Evolutionary conservation across 2,797 vertebrate genomes (phyloP).

Genomic region (Oreochromis mossambicus): DNA sequence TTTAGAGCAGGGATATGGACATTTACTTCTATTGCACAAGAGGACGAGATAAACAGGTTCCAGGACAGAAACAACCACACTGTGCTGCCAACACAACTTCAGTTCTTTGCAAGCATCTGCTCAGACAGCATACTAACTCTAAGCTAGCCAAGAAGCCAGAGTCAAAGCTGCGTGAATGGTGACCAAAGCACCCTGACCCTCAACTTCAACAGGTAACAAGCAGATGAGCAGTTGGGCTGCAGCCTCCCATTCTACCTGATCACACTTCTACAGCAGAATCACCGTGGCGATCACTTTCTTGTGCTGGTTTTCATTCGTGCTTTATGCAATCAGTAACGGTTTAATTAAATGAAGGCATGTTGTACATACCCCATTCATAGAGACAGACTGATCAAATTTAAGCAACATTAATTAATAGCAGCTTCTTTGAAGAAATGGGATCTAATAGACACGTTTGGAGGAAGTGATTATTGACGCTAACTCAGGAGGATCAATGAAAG

Average conservation of each 20-base stretch:
- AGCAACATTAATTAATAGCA: fast-evolving
- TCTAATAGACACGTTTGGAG: neutral
- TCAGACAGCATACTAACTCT: neutral
- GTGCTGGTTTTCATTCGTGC: neutral
- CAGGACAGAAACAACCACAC: neutral
- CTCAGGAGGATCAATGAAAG: neutral
- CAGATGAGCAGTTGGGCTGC: neutral
- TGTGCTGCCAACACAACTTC: neutral
- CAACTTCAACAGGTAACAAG: neutral
- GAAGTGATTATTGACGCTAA: neutral
- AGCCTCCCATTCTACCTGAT: neutral
- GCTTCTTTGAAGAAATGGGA: neutral
- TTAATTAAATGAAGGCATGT: neutral
- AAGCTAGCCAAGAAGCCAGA: neutral
- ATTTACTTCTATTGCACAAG: neutral
- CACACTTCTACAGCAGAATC: neutral
- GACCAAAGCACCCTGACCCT: neutral
- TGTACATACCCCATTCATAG: neutral
- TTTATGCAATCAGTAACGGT: neutral
- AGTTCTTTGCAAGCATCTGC: neutral
- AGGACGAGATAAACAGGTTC: neutral
- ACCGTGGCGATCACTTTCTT: neutral
- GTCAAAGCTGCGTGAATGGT: neutral
- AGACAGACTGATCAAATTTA: neutral
- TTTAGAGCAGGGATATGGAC: neutral